Conservation (phyloP, 2,113 vertebrate species). For the Stictonetta naevosa region DNA sequence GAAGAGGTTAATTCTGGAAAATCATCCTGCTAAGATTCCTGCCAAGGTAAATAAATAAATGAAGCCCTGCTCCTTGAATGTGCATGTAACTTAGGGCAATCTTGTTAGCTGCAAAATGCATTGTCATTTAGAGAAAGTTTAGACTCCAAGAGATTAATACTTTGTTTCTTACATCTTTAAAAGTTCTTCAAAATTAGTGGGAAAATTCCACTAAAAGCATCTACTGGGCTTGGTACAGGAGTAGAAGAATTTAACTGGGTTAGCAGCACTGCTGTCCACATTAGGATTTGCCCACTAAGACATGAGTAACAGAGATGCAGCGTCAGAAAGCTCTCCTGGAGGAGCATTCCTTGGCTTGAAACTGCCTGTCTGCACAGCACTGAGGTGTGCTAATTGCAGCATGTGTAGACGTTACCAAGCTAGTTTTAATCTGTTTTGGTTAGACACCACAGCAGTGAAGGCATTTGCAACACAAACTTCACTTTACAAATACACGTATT, state of each 20-base stretch:
- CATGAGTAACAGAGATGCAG: background rate
- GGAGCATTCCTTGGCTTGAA: background rate
- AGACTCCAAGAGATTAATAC: background rate
- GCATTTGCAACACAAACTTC: background rate
- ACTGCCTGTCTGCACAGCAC: background rate
- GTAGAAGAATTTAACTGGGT: background rate
- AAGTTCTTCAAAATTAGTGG: background rate
- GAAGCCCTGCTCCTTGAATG: background rate
- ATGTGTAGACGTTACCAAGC: background rate
- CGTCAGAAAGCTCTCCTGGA: background rate
- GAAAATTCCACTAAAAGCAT: background rate
- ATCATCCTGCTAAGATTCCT: slow-evolving; percentile 97
- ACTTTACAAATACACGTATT: background rate
- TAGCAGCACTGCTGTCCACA: background rate
- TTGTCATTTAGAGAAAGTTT: background rate
- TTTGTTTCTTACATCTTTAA: background rate
- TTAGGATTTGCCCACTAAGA: background rate
- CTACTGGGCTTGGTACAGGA: background rate
- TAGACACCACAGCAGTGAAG: background rate
- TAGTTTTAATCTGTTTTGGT: background rate
- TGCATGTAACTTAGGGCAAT: background rate
- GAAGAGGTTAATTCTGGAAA: slow-evolving; percentile 98
- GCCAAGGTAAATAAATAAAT: slow-evolving; percentile 86
- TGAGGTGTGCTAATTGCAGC: background rate
- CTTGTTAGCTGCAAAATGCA: background rate